A percentile compares a stretch with the other conserved stretches of the same genome.
phyloP scores from a whole-genome alignment of 2,888 invertebrate species.

The Odontothrips loti region DNA sequence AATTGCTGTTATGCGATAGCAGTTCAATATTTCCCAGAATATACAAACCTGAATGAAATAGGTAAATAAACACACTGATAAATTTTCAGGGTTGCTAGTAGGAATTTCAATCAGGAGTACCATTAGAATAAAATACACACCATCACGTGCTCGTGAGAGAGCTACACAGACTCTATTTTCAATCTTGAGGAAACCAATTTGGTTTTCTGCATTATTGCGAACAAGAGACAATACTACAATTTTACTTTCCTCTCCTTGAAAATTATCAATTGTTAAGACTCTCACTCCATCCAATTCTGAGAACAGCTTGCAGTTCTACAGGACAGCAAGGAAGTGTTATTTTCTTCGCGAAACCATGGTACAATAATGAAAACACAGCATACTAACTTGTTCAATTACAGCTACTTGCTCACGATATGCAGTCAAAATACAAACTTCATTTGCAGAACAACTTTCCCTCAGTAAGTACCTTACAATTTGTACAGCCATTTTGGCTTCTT shows the following conservation, averaged over 20 bases:
- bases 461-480: not conserved
- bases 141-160: not conserved
- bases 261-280: not conserved
- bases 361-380: not conserved
- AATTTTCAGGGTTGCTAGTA: not conserved
- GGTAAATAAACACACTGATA: not conserved
- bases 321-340: not conserved
- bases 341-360: no score
- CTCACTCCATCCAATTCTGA: not conserved
- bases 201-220: not conserved
- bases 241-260: not conserved
- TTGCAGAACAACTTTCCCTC: not conserved
- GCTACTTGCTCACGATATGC: not conserved
- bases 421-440: not conserved
- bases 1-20: not conserved
- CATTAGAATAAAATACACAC: not conserved
- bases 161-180: constrained; percentile 10
- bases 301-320: not conserved
- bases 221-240: not conserved
- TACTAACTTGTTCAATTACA: not conserved
- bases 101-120: not conserved
- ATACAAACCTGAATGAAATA: not conserved
- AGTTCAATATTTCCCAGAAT: not conserved
- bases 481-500: constrained; percentile 11
- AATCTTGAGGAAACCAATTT: not conserved